A percentile compares a stretch with the other conserved stretches of the same genome.
Conservation (phyloP, 2,797 vertebrate genomes). For the Notoglanidium macrostoma region DNA sequence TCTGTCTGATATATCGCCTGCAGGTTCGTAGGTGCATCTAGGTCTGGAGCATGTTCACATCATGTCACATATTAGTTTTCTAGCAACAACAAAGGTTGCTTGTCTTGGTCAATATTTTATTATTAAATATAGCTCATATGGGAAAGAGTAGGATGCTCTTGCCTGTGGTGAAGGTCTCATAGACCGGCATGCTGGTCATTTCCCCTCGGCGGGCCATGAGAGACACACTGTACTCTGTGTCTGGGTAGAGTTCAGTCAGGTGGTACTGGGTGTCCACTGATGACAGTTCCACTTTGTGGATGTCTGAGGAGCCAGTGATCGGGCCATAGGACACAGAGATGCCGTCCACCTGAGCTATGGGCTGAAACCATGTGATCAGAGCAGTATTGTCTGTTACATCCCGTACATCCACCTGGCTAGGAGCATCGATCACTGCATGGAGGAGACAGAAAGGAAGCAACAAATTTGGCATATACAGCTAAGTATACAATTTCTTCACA, state of each 20-base stretch:
- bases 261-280: constrained; percentile 89
- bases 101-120: background rate
- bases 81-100: background rate
- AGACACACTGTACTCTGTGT: constrained; percentile 89
- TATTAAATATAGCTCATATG: background rate
- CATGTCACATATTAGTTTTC: constrained; percentile 17
- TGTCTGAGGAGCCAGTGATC: constrained; percentile 76
- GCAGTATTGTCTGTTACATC: constrained; percentile 91
- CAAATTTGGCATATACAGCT: background rate
- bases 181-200: constrained; percentile 81
- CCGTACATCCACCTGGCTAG: constrained; percentile 86
- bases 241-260: constrained; percentile 83
- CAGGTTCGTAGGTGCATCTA: constrained; percentile 89
- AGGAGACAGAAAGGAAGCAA: constrained; percentile 1
- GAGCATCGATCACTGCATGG: constrained; percentile 85
- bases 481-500: background rate
- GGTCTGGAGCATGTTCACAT: constrained; percentile 72
- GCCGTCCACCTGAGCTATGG: constrained; percentile 85
- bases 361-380: constrained; percentile 91
- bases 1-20: constrained; percentile 86
- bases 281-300: constrained; percentile 80
- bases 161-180: constrained; percentile 91
- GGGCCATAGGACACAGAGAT: constrained; percentile 85
- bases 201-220: constrained; percentile 81
- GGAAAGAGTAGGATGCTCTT: background rate